Conservation (phyloP, 1,140 invertebrate species). For the Drosophila rufa region DNA sequence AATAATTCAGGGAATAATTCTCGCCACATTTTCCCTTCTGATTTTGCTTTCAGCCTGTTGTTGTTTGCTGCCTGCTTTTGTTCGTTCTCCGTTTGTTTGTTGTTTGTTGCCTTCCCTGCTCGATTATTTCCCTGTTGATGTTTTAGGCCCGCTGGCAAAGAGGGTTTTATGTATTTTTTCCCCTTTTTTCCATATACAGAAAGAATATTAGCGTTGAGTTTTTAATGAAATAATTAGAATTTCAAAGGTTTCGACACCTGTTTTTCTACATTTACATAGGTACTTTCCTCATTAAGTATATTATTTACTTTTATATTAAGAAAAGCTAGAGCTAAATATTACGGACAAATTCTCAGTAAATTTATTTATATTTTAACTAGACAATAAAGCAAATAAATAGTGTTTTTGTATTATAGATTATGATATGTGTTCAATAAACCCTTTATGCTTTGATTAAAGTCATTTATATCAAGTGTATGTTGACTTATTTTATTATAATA, state of each 20-base stretch:
- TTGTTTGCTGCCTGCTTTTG: slow-evolving; percentile 9
- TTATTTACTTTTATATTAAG: not conserved
- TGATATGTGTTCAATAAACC: too few species aligned
- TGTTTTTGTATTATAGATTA: too few species aligned
- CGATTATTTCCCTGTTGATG: slow-evolving; percentile 47
- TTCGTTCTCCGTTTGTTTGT: slow-evolving; percentile 32
- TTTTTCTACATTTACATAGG: not conserved
- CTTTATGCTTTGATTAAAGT: too few species aligned
- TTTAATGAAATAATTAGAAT: not conserved
- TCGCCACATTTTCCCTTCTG: slow-evolving; percentile 68
- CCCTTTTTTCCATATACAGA: slow-evolving; percentile 2
- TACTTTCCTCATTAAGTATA: not conserved
- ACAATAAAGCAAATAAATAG: too few species aligned
- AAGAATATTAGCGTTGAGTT: not conserved
- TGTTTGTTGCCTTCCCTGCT: slow-evolving; percentile 30
- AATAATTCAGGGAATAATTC: slow-evolving; percentile 81
- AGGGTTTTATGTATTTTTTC: slow-evolving; percentile 41
- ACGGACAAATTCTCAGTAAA: not conserved
- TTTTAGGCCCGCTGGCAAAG: slow-evolving; percentile 18
- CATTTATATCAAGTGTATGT: too few species aligned
- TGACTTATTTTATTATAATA: too few species aligned
- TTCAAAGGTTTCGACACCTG: not conserved
- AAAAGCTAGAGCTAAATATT: too few species aligned
- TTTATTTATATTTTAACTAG: too few species aligned
- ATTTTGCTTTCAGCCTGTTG: slow-evolving; percentile 39